Conservation (phyloP, 1,140 invertebrate genomes). For the Parasteatoda tepidariorum region DNA sequence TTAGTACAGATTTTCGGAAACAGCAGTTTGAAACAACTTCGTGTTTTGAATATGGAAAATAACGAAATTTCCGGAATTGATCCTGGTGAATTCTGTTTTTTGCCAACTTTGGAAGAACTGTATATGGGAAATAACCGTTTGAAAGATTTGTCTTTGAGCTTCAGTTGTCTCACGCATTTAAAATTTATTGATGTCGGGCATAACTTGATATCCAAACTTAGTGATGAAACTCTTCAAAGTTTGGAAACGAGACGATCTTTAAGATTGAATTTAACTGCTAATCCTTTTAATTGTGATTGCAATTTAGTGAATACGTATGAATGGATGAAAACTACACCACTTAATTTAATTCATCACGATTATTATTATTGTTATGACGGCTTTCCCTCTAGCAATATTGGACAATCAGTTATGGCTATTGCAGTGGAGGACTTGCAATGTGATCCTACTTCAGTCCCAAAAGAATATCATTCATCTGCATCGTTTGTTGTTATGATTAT, state of each 20-base stretch:
- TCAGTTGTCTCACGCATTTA: slow-evolving; percentile 76
- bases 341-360: slow-evolving; percentile 9
- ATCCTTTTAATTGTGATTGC: slow-evolving; percentile 79
- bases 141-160: slow-evolving; percentile 75
- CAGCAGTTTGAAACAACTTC: slow-evolving; percentile 75
- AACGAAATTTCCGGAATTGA: slow-evolving; percentile 79
- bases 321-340: slow-evolving; percentile 71
- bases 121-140: slow-evolving; percentile 77
- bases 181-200: slow-evolving; percentile 78
- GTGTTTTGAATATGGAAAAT: slow-evolving; percentile 82
- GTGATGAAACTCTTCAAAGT: slow-evolving; percentile 72
- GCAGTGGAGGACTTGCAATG: slow-evolving; percentile 15
- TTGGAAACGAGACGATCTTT: slow-evolving; percentile 74
- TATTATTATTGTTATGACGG: slow-evolving; percentile 32
- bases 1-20: slow-evolving; percentile 81
- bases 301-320: slow-evolving; percentile 74
- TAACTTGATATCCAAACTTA: slow-evolving; percentile 76
- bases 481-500: slow-evolving; percentile 20
- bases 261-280: slow-evolving; percentile 76
- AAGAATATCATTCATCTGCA: slow-evolving; percentile 23
- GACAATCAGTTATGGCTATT: slow-evolving; percentile 1
- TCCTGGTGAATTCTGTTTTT: slow-evolving; percentile 77
- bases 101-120: slow-evolving; percentile 76
- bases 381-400: slow-evolving; percentile 17
- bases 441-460: neutral